Base-by-base conservation (phyloP, 2,797 vertebrate genomes). In the Enteromius unitaeniatus region DNA sequence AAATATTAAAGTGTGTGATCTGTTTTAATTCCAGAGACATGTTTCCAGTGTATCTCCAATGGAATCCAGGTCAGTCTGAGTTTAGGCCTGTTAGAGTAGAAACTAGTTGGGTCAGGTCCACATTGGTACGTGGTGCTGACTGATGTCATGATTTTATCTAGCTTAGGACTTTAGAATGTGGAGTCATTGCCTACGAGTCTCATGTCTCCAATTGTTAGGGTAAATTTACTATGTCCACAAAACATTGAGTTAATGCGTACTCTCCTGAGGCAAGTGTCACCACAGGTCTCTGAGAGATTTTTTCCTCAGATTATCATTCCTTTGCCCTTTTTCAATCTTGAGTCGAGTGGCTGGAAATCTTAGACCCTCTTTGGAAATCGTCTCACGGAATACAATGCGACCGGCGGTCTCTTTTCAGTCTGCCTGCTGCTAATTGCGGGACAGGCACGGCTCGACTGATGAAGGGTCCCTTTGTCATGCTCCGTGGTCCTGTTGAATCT, bases 391-490 rank as follows among this genome's bases (percentile, higher is more conserved):
- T 85, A 86, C 86, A 91, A 90, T 93, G 86, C 88, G 88, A 87
- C 90, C 92, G 91, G 92, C 92, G 91, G 92, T 91, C 93, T 92
- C 93, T 91, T 90, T 92, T 91, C 78, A 86, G 91, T 89, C 92
- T 92, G 92, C 92, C 89, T 92, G 89, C 91, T 78, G 88, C 95
- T 96, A 95, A 95, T 94, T 96, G 93, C 92, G 82, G 93, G 88
- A 88, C 88, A 91, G 93, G 95, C 94, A 96, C 96, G 92, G 93
- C 96, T 92, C 79, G 31, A 85, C 86, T 17, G 83, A 92, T 96
- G 95, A 97, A 96, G 96, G 95, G 89, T 88, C 67, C 91, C 94
- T 96, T 84, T 84, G 75, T 84, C 65, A 97, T 97, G 96, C 87
- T 80, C 86, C 86, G 91, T 91, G 95, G 92, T 91, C 88, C 88